Percentiles rank a stretch among this genome's conserved stretches.
These are phyloP conservation scores for Leptarthrus brevirostris DNA, from an alignment of 2,888 invertebrate species.

Conservation along the genomic window DNA sequence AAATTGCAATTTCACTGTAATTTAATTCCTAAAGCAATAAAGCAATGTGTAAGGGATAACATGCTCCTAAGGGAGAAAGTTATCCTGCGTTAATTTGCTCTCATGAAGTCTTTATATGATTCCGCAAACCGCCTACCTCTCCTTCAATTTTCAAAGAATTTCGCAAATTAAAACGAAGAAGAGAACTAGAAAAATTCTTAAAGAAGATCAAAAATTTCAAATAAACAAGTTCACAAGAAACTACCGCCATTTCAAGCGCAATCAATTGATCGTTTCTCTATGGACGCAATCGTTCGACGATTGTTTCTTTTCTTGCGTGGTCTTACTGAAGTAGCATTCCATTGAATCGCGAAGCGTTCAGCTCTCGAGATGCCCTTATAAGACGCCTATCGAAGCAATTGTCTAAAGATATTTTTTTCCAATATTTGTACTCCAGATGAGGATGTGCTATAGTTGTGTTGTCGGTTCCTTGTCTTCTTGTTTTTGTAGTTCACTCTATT, in stretches of 20 bases:
- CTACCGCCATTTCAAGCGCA: not conserved
- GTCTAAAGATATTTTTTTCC: slow-evolving; percentile 24
- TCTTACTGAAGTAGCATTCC: not conserved
- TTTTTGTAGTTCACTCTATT: not conserved
- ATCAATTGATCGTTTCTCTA: slow-evolving; percentile 24
- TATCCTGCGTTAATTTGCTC: no score
- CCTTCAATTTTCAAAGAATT: no score
- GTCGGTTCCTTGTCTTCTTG: not conserved
- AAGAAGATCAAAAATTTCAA: not conserved
- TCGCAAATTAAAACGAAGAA: not conserved
- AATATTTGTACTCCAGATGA: slow-evolving; percentile 4
- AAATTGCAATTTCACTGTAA: no score
- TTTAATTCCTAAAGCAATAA: no score
- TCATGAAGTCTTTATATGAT: no score
- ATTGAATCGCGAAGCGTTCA: not conserved
- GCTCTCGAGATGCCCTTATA: slow-evolving; percentile 35
- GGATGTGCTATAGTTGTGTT: not conserved
- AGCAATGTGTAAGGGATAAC: no score
- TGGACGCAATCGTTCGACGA: slow-evolving; percentile 11
- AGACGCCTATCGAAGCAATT: slow-evolving; percentile 40
- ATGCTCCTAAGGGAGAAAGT: no score
- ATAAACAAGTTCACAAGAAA: slow-evolving; percentile 5
- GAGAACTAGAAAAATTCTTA: no score
- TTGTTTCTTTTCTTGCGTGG: slow-evolving; percentile 7
- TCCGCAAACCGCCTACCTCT: no score